Percentiles rank a stretch among this genome's conserved stretches.
Evolutionary conservation across 1,140 invertebrate genomes (phyloP).

Genomic region (Trialeurodes vaporariorum): DNA sequence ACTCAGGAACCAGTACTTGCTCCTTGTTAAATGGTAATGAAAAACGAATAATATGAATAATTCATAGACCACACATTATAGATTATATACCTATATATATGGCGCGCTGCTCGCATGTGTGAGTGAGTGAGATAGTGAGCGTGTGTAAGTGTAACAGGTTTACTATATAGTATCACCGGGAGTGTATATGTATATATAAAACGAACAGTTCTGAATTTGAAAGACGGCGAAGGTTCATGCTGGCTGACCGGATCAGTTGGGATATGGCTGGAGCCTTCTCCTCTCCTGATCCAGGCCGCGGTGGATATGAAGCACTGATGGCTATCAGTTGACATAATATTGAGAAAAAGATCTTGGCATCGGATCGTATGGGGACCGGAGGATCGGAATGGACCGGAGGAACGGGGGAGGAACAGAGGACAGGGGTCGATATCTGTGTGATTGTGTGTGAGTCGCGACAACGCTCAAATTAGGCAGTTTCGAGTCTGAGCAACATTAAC

Average conservation of each 20-base stretch:
- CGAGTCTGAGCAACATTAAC: neutral
- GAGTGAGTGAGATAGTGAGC: neutral
- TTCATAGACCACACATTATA: neutral
- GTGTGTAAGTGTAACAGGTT: neutral
- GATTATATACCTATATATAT: constrained; percentile 1
- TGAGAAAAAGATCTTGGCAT: neutral
- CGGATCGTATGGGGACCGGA: too few species aligned
- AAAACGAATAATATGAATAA: neutral
- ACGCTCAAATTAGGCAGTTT: neutral
- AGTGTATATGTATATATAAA: too few species aligned
- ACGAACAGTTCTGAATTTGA: neutral
- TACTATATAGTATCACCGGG: neutral
- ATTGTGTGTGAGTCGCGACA: too few species aligned
- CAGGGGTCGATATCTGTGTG: too few species aligned
- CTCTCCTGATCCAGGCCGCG: too few species aligned
- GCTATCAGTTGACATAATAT: neutral
- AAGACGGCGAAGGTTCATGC: too few species aligned
- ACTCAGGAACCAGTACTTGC: neutral
- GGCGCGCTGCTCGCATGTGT: neutral
- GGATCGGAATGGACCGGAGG: too few species aligned
- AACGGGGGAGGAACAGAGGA: too few species aligned
- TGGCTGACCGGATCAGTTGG: too few species aligned
- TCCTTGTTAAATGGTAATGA: neutral
- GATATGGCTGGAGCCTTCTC: too few species aligned
- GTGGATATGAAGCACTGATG: neutral